Evolutionary conservation across 1,140 invertebrate species (phyloP).

Genomic region (Calycopis cecrops): DNA sequence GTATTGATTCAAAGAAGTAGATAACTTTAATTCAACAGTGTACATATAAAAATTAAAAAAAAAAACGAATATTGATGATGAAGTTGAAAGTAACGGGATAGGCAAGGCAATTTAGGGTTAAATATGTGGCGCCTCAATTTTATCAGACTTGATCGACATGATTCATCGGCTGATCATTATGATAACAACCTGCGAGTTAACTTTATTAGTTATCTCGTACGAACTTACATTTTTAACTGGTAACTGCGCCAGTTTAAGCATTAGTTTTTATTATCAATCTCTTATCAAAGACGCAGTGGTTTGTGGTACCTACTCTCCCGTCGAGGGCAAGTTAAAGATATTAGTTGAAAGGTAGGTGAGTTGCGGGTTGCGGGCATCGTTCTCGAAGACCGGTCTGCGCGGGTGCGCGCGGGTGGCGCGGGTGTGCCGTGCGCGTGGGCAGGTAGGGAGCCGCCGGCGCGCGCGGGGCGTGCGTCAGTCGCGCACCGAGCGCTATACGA

Average conservation of each 20-base stretch:
- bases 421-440: conserved; percentile 58
- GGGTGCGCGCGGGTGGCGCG: conserved; percentile 31
- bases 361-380: conserved; percentile 57
- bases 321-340: conserved; percentile 4
- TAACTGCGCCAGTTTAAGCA: no score
- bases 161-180: no score
- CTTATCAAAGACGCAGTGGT: not conserved
- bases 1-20: no score
- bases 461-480: conserved; percentile 61
- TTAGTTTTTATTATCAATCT: no score
- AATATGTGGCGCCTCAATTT: no score
- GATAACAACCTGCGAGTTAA: no score
- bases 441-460: conserved; percentile 43
- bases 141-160: conserved; percentile 27
- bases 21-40: no score
- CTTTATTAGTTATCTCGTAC: not conserved
- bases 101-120: no score
- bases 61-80: no score
- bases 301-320: conserved; percentile 1
- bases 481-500: conserved; percentile 66
- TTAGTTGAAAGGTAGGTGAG: conserved; percentile 38
- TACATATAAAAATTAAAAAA: no score
- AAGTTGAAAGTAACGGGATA: no score
- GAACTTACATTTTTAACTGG: not conserved
- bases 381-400: conserved; percentile 63